Percentiles rank a stretch among this genome's conserved stretches.
Conservation (phyloP, 2,797 vertebrate species). For the Poeciliopsis paucimaculata region DNA sequence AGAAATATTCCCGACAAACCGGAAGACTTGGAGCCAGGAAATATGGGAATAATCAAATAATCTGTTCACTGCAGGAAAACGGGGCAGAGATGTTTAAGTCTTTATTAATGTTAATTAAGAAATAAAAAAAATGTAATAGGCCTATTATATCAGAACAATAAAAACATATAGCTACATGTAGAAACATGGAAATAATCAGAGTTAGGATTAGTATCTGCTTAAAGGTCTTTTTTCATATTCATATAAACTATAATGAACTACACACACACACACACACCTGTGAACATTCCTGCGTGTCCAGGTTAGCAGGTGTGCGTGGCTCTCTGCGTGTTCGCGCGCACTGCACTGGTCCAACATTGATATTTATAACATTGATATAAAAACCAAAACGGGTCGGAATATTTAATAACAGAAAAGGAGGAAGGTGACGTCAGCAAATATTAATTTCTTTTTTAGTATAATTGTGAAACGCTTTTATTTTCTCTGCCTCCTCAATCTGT, state of each 20-base stretch:
- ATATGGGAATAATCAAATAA: too few relatives aligned
- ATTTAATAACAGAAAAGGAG: too few relatives aligned
- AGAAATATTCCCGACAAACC: background rate
- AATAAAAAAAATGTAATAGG: too few relatives aligned
- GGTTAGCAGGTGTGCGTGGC: background rate
- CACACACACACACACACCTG: background rate
- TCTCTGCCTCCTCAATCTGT: too few relatives aligned
- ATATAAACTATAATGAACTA: too few relatives aligned
- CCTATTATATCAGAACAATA: background rate
- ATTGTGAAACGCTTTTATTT: too few relatives aligned
- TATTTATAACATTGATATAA: background rate
- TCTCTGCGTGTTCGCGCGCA: too few relatives aligned
- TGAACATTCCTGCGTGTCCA: background rate
- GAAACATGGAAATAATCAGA: background rate
- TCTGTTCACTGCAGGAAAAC: background rate
- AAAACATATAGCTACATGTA: background rate
- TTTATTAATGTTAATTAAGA: background rate
- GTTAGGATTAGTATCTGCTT: too few relatives aligned
- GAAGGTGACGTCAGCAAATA: too few relatives aligned
- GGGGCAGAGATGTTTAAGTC: background rate
- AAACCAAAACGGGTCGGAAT: background rate
- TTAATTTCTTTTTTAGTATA: too few relatives aligned
- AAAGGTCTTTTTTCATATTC: background rate
- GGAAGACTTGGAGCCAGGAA: background rate
- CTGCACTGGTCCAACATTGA: background rate